Conservation (phyloP, 1,140 invertebrate genomes). For the Ooceraea biroi region DNA sequence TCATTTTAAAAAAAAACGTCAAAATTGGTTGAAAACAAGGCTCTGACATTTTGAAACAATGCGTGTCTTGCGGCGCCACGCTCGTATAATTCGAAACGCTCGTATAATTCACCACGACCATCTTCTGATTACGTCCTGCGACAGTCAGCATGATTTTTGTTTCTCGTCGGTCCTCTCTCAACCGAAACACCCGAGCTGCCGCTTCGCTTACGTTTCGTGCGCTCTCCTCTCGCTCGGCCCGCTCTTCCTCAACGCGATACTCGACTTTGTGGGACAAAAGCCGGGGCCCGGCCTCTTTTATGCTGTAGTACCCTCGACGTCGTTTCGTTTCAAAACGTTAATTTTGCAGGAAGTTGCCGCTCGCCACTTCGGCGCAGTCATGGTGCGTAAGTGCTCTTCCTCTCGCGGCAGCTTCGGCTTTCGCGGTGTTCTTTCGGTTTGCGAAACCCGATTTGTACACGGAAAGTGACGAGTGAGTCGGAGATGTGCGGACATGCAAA, state of each 20-base stretch:
- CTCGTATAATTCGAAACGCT: conserved; percentile 40
- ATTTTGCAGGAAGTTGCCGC: conserved; percentile 30
- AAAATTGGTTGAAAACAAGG: too few species aligned
- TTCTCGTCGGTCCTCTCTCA: conserved; percentile 21
- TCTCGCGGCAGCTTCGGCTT: background rate
- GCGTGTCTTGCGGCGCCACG: too few species aligned
- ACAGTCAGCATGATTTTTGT: background rate
- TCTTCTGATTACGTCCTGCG: conserved; percentile 67
- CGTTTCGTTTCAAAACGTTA: conserved; percentile 65
- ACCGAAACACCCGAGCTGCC: conserved; percentile 3
- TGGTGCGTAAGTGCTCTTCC: conserved; percentile 58
- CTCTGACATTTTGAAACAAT: too few species aligned
- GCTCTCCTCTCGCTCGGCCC: background rate
- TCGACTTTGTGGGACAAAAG: conserved; percentile 54
- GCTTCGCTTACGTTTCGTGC: conserved; percentile 20
- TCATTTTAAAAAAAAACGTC: too few species aligned
- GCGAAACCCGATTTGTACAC: conserved; percentile 44
- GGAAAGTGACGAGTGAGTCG: conserved; percentile 23
- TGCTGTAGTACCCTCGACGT: conserved; percentile 59
- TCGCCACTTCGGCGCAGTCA: conserved; percentile 64
- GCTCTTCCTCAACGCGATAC: conserved; percentile 27
- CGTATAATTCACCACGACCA: conserved; percentile 72
- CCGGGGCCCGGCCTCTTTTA: conserved; percentile 57
- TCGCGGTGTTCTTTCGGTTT: conserved; percentile 1
- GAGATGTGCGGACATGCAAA: background rate